Evolutionary conservation across 2,888 invertebrate genomes (phyloP).

Genomic region (Leptopilina syphax): DNA sequence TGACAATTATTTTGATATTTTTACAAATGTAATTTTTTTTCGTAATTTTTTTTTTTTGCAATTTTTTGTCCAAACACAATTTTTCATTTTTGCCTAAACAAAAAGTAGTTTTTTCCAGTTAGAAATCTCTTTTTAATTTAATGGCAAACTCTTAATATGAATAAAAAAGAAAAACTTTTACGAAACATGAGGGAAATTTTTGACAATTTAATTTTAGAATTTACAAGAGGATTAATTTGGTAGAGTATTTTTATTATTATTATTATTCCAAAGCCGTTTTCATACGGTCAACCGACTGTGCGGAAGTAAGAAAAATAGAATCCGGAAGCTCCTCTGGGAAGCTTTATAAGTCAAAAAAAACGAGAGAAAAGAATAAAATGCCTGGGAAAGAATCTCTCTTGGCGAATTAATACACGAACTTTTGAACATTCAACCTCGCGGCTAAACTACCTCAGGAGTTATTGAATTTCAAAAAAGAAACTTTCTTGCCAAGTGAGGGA

Average conservation of each 20-base stretch:
- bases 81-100: no score
- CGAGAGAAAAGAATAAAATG: constrained; percentile 14
- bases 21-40: no score
- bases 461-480: background rate
- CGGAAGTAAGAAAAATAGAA: constrained; percentile 22
- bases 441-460: constrained; percentile 8
- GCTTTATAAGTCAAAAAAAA: constrained; percentile 1
- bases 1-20: no score
- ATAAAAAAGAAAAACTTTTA: background rate
- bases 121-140: no score
- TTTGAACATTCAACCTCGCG: constrained; percentile 10
- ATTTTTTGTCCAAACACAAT: no score
- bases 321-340: constrained; percentile 26
- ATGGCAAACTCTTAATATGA: no score
- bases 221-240: constrained; percentile 1
- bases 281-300: constrained; percentile 23
- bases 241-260: background rate
- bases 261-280: constrained; percentile 16
- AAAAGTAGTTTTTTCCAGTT: no score
- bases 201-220: background rate
- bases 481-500: background rate
- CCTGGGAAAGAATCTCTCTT: background rate
- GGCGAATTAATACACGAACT: constrained; percentile 23
- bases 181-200: background rate
- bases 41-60: no score